phyloP scores from a whole-genome alignment of 1,140 invertebrate species.

The Maconellicoccus hirsutus region DNA sequence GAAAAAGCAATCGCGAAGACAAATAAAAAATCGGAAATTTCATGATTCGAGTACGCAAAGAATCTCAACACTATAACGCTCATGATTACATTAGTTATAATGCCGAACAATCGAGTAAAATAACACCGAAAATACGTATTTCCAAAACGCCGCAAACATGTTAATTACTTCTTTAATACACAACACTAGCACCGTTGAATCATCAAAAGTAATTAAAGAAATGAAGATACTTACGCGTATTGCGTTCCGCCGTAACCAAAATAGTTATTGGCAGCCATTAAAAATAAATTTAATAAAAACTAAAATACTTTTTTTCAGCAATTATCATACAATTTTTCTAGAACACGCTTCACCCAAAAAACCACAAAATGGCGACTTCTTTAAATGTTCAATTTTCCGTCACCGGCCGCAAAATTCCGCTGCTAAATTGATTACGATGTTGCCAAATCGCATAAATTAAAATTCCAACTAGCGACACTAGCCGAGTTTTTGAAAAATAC shows the following conservation, averaged over 20 bases:
- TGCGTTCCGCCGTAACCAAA: conserved; percentile 15
- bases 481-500: too few species aligned
- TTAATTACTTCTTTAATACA: too few species aligned
- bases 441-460: background rate
- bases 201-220: background rate
- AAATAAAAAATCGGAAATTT: too few species aligned
- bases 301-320: background rate
- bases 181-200: too few species aligned
- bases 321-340: background rate
- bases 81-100: too few species aligned
- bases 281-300: background rate
- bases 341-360: background rate
- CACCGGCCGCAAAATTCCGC: background rate
- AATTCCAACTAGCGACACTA: too few species aligned
- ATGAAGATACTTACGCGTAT: conserved; percentile 12
- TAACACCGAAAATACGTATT: too few species aligned
- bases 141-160: conserved; percentile 1
- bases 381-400: background rate
- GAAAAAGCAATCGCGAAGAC: too few species aligned
- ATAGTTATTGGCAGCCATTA: conserved; percentile 19
- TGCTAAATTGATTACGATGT: too few species aligned
- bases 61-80: too few species aligned
- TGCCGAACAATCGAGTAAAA: too few species aligned
- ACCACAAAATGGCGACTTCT: conserved; percentile 10
- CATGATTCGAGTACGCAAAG: too few species aligned